phyloP scores from a whole-genome alignment of 2,113 vertebrate species.

The Rhombomys opimus region DNA sequence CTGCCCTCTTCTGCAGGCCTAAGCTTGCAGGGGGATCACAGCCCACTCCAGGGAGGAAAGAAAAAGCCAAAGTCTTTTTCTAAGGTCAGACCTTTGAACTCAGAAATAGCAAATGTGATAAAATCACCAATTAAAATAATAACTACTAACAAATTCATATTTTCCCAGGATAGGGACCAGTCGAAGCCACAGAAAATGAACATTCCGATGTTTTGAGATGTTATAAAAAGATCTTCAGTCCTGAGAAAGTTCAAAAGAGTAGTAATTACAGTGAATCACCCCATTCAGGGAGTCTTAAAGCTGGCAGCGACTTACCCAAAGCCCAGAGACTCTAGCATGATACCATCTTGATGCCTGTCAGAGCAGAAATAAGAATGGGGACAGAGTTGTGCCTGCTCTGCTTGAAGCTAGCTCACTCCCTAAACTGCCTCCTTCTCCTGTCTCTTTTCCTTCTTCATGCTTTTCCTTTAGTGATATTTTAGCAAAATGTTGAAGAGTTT shows the following conservation, averaged over 20 bases:
- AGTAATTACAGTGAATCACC: not conserved
- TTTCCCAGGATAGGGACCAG: slow-evolving; percentile 62
- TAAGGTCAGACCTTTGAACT: not conserved
- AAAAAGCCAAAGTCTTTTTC: not conserved
- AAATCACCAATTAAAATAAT: slow-evolving; percentile 8
- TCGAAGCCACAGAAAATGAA: slow-evolving; percentile 41
- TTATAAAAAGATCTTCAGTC: not conserved
- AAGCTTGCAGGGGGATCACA: not conserved
- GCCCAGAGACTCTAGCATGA: slow-evolving; percentile 41
- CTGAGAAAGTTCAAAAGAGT: slow-evolving; percentile 1
- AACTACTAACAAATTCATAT: not conserved
- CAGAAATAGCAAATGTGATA: slow-evolving; percentile 43
- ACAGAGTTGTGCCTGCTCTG: not conserved
- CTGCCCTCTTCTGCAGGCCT: not conserved
- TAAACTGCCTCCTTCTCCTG: not conserved
- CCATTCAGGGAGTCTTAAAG: not conserved
- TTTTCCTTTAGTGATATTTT: not conserved
- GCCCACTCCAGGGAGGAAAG: not conserved
- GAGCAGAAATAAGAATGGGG: not conserved
- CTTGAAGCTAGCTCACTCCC: not conserved
- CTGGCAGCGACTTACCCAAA: not conserved
- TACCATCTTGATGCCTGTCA: slow-evolving; percentile 59
- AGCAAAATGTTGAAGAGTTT: not conserved
- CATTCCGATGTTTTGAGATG: slow-evolving; percentile 25
- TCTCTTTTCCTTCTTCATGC: not conserved